Evolutionary conservation across 2,888 invertebrate genomes (phyloP), one percentile per base, ranked within the genome.

Genomic region (Sarcophaga subvicina): DNA sequence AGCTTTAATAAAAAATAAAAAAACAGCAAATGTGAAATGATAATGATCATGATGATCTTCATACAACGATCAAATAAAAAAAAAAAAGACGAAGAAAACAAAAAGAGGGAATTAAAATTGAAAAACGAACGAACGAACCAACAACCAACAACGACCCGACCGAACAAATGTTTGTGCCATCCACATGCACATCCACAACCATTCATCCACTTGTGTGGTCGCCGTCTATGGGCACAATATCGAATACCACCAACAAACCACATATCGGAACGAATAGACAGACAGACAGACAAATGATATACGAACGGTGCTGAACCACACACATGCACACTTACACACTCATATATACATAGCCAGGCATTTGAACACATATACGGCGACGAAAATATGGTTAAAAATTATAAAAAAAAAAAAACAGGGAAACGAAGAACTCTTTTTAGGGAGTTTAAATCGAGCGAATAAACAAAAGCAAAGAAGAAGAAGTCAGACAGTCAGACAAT

Each of bases 171-270:
- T 14, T 47, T 22, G 17, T 54, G 54, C 54, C 54, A 49, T 54
- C n/a, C 47, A 47, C 2, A 54, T 54, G 12, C 37, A 27, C 22
- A 62, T 10, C 2, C 6, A 62, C 27, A 70, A 71, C 70, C 54
- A 54, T 54, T 54, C 69, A 86, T 80, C 75, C 80, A 70, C 81
- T 80, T 83, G 81, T 59, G 87, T 85, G 83, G 84, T 80, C 84
- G 66, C 62, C 47, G 83, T 83, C 78, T 78, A 83, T 80, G 70
- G 77, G 80, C 72, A 86, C 77, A 86, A 62, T 71, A 62, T 71
- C 17, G 66, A 83, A 80, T 83, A 76, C 86, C 83, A 83, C 86
- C 86, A 86, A 83, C 76, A 78, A 70, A 83, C 72, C 66, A 63
- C 77, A 78, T 17, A 54, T 17, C 54, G 54, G 17, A 54, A 14